Base-by-base conservation (phyloP, 2,113 vertebrate genomes). In the Vimba vimba region DNA sequence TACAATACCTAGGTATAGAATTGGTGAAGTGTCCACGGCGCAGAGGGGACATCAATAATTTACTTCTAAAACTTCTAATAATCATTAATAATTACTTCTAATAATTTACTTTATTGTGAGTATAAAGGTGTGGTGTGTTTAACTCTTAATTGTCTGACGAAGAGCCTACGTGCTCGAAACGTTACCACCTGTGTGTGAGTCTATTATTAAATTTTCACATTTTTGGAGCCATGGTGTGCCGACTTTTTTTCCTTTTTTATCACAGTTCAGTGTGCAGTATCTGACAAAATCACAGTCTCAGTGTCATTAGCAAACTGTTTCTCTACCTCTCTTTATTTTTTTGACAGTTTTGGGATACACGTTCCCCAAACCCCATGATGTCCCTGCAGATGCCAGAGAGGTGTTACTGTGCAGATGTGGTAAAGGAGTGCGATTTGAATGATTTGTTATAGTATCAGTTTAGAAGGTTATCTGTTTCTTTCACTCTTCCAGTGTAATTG, bases 371-470 rank as follows among this genome's bases (percentile, higher is more conserved):
- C 45, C 98, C 98, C 0, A 98, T 99, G 98, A 97, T 99, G 97
- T 98, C 97, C 0, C 86, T 99, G 85, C 97, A 97, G 89, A 96
- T 99, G 88, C 97, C 98, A 33, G 98, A 99, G 75, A 95, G 98
- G 80, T 97, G 96, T 92, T 99, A 99, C 88, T 99, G 98, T 92
- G 98, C 98, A n/a, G 98, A 99, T 79, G 97, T 99, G 94, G 98
- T 99, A 94, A 96, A 96, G 33, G 17, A 69, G 17, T 69, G 19
- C 19, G 36, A 71, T 71, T 71, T 21, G 8, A 69, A 39, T 60
- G 1, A 25, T 33, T 68, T 68, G 3, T 69, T 69, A 30, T 69
- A 21, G 30, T 10, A 21, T 21, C 4, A 39, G 10, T 69, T 69
- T 39, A 4, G 19, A 4, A 19, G 4, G 33, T 9, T 68, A 27